These are phyloP conservation scores for Cairina moschata DNA, from an alignment of 2,113 vertebrate genomes.

Conservation along the genomic window DNA sequence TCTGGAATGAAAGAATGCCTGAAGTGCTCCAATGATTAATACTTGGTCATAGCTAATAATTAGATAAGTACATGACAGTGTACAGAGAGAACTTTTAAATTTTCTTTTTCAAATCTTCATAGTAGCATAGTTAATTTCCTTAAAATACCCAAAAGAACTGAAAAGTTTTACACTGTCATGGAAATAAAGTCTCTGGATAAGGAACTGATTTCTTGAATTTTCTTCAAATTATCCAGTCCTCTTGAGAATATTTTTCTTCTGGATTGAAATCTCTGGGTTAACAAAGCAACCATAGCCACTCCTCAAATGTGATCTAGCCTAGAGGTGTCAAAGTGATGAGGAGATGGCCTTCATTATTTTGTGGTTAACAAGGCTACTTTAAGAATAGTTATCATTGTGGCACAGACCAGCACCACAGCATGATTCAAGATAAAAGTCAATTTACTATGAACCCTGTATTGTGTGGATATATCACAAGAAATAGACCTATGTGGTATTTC, in stretches of 20 bases:
- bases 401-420: not conserved
- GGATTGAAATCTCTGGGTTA: not conserved
- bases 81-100: not conserved
- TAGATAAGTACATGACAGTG: conserved; percentile 13
- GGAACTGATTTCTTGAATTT: not conserved
- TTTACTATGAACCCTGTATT: not conserved
- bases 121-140: not conserved
- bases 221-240: not conserved
- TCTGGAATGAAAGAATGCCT: not conserved
- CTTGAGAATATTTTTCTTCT: not conserved
- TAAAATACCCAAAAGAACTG: not conserved
- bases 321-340: not conserved
- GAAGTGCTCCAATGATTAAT: conserved; percentile 17
- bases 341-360: not conserved
- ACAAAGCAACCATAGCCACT: not conserved
- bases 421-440: not conserved
- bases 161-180: not conserved
- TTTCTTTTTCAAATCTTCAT: not conserved
- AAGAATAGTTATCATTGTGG: not conserved
- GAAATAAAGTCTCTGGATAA: not conserved
- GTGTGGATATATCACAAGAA: not conserved
- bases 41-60: not conserved
- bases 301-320: not conserved
- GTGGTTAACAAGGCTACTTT: not conserved
- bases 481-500: not conserved